Evolutionary conservation across 1,140 invertebrate species (phyloP), one percentile per base, ranked within the genome.

Genomic region (Akabosia matsudoensis): DNA sequence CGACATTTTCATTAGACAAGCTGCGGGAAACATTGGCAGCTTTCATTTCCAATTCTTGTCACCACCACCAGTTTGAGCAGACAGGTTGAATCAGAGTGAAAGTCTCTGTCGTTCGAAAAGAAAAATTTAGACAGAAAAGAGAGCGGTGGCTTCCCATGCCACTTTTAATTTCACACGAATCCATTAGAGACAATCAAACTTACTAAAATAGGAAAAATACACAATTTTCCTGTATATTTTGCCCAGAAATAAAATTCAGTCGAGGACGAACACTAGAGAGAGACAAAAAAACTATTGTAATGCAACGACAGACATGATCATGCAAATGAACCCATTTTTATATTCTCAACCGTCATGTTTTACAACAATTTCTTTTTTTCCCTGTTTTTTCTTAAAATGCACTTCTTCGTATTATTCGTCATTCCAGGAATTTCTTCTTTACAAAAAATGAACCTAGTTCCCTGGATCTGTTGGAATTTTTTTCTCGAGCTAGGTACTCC

Each of bases 131-230:
- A 56, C 14, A 24, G 54, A 56, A 56, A 56, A 7, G 22, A 56
- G 54, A 56, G n/a, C 7, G 31, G 31, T 67, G 31, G 31, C n/a
- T n/a, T n/a, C n/a, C n/a, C n/a, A 67, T 67, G 61, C 61, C 61
- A 67, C 61, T 67, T 67, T 67, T 67, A 67, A 67, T 67, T 67
- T 67, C 30, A 67, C 26, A 67, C 26, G 30, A 67, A 67, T 30
- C 61, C 61, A 67, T 67, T 67, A 67, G 31, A 22, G 3, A 24
- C 54, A 45, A 45, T 45, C 37, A 45, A 45, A 45, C 37, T 45
- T 10, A 10, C 7, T 45, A 45, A 45, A 45, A 45, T 45, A 10
- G 37, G 18, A 45, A 18, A 18, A 45, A 45, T 10, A 45, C 7
- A 45, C 7, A 45, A 45, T 7, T 45, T 45, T 45, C 37, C 18